A percentile compares a stretch with the other conserved stretches of the same genome.
These are phyloP conservation scores for Brenthis hecate DNA, from an alignment of 2,888 invertebrate genomes.

Conservation along the genomic window DNA sequence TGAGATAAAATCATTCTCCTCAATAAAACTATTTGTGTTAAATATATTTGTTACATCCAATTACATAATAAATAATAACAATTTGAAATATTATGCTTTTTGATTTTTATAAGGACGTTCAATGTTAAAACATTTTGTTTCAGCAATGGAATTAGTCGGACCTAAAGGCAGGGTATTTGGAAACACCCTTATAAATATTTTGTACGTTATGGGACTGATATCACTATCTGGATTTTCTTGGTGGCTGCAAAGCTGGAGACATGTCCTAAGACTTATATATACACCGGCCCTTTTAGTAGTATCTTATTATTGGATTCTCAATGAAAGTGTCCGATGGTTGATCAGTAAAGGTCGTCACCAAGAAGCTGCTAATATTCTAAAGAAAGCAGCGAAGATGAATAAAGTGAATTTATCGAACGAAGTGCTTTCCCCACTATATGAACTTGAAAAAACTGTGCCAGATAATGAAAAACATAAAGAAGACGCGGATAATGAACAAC, in stretches of 20 bases:
- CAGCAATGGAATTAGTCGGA: slow-evolving; percentile 90
- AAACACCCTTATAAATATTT: slow-evolving; percentile 86
- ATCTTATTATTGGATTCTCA: slow-evolving; percentile 86
- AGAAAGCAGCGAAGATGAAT: slow-evolving; percentile 86
- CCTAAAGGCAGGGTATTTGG: slow-evolving; percentile 88
- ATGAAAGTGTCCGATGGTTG: slow-evolving; percentile 90
- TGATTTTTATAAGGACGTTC: no score
- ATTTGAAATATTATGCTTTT: no score
- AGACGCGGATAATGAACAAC: slow-evolving; percentile 11
- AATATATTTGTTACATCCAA: no score
- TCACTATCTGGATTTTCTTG: slow-evolving; percentile 86
- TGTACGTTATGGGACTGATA: slow-evolving; percentile 88
- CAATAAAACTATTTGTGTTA: no score
- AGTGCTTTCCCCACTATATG: slow-evolving; percentile 62
- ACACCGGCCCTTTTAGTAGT: slow-evolving; percentile 86
- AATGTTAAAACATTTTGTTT: slow-evolving; percentile 43
- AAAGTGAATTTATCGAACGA: slow-evolving; percentile 73
- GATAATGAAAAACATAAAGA: slow-evolving; percentile 42
- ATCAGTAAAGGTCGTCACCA: slow-evolving; percentile 85
- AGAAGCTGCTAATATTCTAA: slow-evolving; percentile 84
- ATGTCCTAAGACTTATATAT: slow-evolving; percentile 85
- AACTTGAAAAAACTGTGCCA: slow-evolving; percentile 47
- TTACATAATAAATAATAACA: no score
- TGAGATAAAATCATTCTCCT: not conserved
- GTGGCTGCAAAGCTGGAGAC: slow-evolving; percentile 87